Percentiles rank a stretch among this genome's conserved stretches.
Evolutionary conservation across 2,113 vertebrate genomes (phyloP).

Genomic region (Megaceryle maxima): DNA sequence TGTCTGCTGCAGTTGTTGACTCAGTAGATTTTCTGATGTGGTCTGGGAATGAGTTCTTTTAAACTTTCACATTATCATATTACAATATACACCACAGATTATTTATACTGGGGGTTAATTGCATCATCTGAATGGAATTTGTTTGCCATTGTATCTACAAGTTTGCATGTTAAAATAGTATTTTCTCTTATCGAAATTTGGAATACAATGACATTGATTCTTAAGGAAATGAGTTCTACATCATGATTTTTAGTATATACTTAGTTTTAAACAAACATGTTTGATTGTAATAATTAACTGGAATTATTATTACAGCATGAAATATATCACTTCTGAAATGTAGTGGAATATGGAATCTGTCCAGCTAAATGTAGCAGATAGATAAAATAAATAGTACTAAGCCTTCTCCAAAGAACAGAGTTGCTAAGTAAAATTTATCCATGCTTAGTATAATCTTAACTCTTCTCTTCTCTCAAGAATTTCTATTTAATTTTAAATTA

Average conservation of each 20-base stretch:
- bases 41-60: constrained; percentile 74
- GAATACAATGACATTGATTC: constrained; percentile 52
- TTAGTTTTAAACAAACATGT: not conserved
- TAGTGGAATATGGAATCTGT: constrained; percentile 15
- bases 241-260: not conserved
- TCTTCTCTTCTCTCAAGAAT: not conserved
- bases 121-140: constrained; percentile 77
- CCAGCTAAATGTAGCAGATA: constrained; percentile 43
- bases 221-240: constrained; percentile 22
- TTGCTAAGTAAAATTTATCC: constrained; percentile 1
- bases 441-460: not conserved
- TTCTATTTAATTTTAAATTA: constrained; percentile 19
- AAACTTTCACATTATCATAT: constrained; percentile 71
- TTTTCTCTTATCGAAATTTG: constrained; percentile 58
- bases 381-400: constrained; percentile 40
- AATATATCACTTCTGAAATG: constrained; percentile 23
- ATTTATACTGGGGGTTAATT: constrained; percentile 74
- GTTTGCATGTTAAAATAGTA: constrained; percentile 52
- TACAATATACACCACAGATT: constrained; percentile 66
- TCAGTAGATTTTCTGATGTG: constrained; percentile 72
- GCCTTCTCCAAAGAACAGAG: not conserved
- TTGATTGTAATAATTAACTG: constrained; percentile 1
- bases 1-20: constrained; percentile 70
- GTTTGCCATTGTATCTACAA: constrained; percentile 60
- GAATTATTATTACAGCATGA: not conserved